phyloP scores from a whole-genome alignment of 2,888 invertebrate genomes.

The Sesia apiformis region DNA sequence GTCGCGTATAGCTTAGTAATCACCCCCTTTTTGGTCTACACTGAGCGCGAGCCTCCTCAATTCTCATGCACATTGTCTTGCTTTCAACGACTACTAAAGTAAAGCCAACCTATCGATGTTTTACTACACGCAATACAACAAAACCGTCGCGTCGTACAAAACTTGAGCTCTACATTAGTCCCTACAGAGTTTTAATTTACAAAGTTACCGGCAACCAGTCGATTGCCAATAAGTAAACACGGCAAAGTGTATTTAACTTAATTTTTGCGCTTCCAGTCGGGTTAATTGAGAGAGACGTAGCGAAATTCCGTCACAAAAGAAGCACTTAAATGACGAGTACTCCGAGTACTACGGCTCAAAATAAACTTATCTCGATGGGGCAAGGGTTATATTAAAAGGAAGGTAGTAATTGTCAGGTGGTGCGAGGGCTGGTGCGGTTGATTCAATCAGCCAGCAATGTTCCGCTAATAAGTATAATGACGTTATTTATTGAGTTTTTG shows the following conservation, averaged over 20 bases:
- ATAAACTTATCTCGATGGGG: constrained; percentile 70
- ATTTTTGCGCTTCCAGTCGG: constrained; percentile 67
- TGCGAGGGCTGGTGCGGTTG: constrained; percentile 46
- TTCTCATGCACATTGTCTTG: too few relatives aligned
- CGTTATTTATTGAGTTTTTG: constrained; percentile 64
- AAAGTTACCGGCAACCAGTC: constrained; percentile 49
- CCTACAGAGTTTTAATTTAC: constrained; percentile 47
- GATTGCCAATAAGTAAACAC: constrained; percentile 67
- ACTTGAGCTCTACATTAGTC: constrained; percentile 28
- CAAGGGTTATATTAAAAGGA: constrained; percentile 67
- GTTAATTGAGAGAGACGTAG: constrained; percentile 64
- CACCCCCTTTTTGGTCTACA: too few relatives aligned
- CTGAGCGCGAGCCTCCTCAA: too few relatives aligned
- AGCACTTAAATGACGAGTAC: constrained; percentile 59
- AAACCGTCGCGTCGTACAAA: constrained; percentile 14
- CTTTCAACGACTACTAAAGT: too few relatives aligned
- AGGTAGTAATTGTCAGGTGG: constrained; percentile 60
- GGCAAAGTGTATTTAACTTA: constrained; percentile 66
- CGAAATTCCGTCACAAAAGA: constrained; percentile 70
- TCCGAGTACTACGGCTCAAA: constrained; percentile 45
- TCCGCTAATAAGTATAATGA: constrained; percentile 33
- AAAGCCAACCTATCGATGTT: too few relatives aligned
- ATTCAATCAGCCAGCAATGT: constrained; percentile 63
- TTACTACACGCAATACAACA: too few relatives aligned
- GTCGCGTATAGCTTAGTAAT: too few relatives aligned